phyloP scores from a whole-genome alignment of 2,888 invertebrate genomes.

The Acutogordius australiensis region DNA sequence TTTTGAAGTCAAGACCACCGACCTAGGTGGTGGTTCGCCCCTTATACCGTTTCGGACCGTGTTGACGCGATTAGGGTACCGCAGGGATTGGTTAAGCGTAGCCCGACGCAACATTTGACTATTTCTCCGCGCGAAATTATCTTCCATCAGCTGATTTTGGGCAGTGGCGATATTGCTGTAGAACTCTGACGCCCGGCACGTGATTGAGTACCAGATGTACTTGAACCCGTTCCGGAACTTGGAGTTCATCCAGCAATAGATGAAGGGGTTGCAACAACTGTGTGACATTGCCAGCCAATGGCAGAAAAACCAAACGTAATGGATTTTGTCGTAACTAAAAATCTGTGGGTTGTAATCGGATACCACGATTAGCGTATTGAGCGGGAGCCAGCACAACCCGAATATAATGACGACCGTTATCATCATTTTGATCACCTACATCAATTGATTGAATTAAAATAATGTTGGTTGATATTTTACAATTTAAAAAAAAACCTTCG shows the following conservation, averaged over 20 bases:
- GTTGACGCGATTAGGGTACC: no score
- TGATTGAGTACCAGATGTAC: background rate
- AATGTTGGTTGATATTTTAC: no score
- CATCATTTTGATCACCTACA: conserved; percentile 19
- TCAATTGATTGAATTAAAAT: no score
- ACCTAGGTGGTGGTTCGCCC: no score
- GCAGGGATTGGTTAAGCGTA: no score
- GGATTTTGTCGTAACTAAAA: conserved; percentile 14
- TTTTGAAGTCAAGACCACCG: no score
- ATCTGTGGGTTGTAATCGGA: conserved; percentile 16
- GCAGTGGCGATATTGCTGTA: no score
- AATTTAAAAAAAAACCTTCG: no score
- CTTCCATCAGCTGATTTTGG: no score
- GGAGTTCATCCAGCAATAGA: conserved; percentile 33
- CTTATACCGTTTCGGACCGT: no score
- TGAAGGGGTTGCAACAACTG: conserved; percentile 61
- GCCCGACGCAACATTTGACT: no score
- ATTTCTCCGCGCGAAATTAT: no score
- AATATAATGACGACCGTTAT: conserved; percentile 26
- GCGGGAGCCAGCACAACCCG: conserved; percentile 27
- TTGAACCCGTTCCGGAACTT: background rate
- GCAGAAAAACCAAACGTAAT: conserved; percentile 35
- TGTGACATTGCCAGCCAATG: conserved; percentile 50
- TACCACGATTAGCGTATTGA: conserved; percentile 25
- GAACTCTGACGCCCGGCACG: conserved; percentile 4